phyloP scores from a whole-genome alignment of 2,113 vertebrate genomes.

The Gymnarchus niloticus region DNA sequence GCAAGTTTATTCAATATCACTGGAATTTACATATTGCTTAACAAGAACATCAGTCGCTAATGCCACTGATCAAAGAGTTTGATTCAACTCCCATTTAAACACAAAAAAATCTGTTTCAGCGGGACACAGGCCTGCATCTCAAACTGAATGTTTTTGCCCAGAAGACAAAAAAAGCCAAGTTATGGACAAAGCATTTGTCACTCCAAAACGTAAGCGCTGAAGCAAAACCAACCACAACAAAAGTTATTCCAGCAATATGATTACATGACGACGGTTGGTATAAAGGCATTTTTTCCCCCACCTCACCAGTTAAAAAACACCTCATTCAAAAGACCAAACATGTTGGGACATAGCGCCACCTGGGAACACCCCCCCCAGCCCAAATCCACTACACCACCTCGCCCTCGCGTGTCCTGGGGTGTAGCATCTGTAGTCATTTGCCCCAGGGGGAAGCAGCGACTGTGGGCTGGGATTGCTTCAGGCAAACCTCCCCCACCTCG shows the following conservation, averaged over 20 bases:
- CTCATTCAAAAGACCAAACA: neutral
- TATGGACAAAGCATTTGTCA: neutral
- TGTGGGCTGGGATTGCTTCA: neutral
- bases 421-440: conserved; percentile 16
- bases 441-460: conserved; percentile 1
- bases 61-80: conserved; percentile 25
- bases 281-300: neutral
- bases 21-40: conserved; percentile 30
- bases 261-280: neutral
- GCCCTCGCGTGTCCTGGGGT: neutral
- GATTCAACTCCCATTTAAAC: neutral
- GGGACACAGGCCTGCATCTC: neutral
- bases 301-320: neutral
- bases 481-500: neutral
- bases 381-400: neutral
- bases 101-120: conserved; percentile 7
- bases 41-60: conserved; percentile 24
- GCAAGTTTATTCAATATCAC: conserved; percentile 31
- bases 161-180: neutral
- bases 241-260: neutral
- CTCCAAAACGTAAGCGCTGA: neutral
- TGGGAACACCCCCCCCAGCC: conserved; percentile 5
- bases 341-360: neutral
- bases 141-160: neutral
- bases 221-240: conserved; percentile 3